Percentiles rank a stretch among this genome's conserved stretches.
phyloP scores from a whole-genome alignment of 2,113 vertebrate genomes.

The Ochotona princeps region DNA sequence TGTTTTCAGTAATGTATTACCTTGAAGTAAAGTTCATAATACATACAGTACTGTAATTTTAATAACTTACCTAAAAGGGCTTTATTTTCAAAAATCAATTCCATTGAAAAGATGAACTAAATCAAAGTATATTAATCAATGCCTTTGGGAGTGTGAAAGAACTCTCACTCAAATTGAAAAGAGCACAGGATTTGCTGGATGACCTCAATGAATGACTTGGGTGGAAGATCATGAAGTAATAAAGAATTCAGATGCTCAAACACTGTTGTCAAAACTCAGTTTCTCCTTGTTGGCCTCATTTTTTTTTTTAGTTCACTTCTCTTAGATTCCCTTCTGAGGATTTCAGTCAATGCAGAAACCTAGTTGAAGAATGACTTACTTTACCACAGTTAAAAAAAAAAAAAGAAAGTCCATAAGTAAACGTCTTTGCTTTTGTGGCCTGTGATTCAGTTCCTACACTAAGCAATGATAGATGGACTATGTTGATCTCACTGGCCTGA shows the following conservation, averaged over 20 bases:
- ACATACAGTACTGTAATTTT: not conserved
- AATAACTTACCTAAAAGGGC: not conserved
- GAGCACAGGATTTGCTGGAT: not conserved
- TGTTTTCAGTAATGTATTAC: not conserved
- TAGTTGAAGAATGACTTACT: not conserved
- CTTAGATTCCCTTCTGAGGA: not conserved
- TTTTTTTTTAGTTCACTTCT: not conserved
- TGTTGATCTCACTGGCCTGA: not conserved
- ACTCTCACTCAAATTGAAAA: not conserved
- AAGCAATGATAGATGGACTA: not conserved
- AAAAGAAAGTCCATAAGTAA: not conserved
- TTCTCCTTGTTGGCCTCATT: not conserved
- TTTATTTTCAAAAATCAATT: conserved; percentile 22
- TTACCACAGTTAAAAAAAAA: not conserved
- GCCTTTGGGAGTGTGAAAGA: not conserved
- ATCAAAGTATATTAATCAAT: conserved; percentile 1
- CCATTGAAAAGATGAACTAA: not conserved
- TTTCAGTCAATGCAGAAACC: not conserved
- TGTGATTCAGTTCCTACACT: not conserved
- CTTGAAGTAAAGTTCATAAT: not conserved
- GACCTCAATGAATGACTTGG: not conserved
- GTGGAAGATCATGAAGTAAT: not conserved
- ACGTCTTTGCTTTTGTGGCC: not conserved
- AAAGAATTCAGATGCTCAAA: not conserved
- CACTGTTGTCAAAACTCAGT: not conserved